Evolutionary conservation across 1,140 invertebrate species (phyloP), one percentile per base, ranked within the genome.

Genomic region (Tyrophagus putrescentiae): DNA sequence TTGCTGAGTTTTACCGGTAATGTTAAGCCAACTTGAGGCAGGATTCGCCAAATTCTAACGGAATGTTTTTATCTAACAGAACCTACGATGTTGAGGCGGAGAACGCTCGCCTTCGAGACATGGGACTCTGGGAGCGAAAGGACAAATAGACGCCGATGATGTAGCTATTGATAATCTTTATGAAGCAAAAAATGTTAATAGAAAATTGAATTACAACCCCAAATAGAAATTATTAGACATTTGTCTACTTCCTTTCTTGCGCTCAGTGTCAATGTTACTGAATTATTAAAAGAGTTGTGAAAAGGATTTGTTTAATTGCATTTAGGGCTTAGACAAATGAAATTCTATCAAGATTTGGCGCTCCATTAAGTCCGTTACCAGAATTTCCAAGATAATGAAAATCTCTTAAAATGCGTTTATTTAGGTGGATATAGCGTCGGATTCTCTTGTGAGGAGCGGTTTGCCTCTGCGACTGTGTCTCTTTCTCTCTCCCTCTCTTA

Each of bases 71-170:
- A 13, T n/a, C 39, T 28, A 11, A 54, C 52, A 54, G 52, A 54
- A 54, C 52, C 18, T 54, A 54, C 39, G 52, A 54, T 54, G 28
- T 31, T 54, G 52, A 54, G 39, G 25, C 13, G 18, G 52, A 54
- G 39, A 34, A 16, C 13, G 52, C 16, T 13, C 52, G 52, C 21
- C 25, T 54, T 27, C 13, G 25, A n/a, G 25, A 27, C 18, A 54
- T 54, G 13, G 52, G 52, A 54, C 27, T 54, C 1, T 54, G 4
- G 18, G 28, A 54, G 25, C 3, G 4, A 32, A 54, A 32, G 25
- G 52, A 31, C 1, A 5, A 42, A 42, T 42, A 4, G 6, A 42
- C 18, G 25, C 25, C 41, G 6, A 42, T n/a, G 25, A 42, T 5
- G 6, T 42, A 21, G 2, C 18, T 21, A 42, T 42, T 5, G 41